Evolutionary conservation across 1,140 invertebrate species (phyloP).

Genomic region (Drosophila sp.): DNA sequence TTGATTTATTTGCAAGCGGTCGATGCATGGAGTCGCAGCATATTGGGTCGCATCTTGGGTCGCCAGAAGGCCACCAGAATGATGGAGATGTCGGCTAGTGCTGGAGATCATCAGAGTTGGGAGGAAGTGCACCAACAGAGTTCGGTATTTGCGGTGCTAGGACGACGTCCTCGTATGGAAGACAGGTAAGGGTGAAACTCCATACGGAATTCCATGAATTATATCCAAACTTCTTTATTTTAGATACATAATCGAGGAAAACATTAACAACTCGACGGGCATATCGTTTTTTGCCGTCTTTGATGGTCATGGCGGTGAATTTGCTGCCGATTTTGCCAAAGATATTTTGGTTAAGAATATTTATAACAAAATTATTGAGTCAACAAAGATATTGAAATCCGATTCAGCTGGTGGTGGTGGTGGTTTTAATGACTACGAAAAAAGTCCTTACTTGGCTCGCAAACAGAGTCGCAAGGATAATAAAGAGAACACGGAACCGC

Average conservation of each 20-base stretch:
- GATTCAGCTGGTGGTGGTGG: slow-evolving; percentile 21
- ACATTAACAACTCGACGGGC: slow-evolving; percentile 88
- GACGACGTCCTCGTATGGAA: slow-evolving; percentile 95
- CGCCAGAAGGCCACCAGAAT: slow-evolving; percentile 83
- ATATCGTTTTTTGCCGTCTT: slow-evolving; percentile 95
- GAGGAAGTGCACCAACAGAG: slow-evolving; percentile 89
- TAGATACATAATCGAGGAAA: slow-evolving; percentile 90
- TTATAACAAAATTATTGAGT: slow-evolving; percentile 88
- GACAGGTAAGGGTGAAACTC: slow-evolving; percentile 85
- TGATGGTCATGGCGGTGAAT: slow-evolving; percentile 97
- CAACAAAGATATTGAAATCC: slow-evolving; percentile 86
- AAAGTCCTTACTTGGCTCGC: slow-evolving; percentile 70
- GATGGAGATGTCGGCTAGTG: slow-evolving; percentile 83
- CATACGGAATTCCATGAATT: neutral
- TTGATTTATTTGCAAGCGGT: slow-evolving; percentile 91
- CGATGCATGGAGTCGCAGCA: slow-evolving; percentile 90
- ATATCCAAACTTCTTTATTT: neutral
- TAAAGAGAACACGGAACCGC: slow-evolving; percentile 72
- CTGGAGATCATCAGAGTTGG: slow-evolving; percentile 87
- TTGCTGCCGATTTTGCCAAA: slow-evolving; percentile 95
- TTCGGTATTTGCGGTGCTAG: slow-evolving; percentile 94
- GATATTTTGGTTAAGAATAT: slow-evolving; percentile 91
- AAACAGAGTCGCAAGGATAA: slow-evolving; percentile 75
- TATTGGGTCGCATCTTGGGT: slow-evolving; percentile 88
- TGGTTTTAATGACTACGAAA: slow-evolving; percentile 54